Percentiles rank a stretch among this genome's conserved stretches.
These are phyloP conservation scores for Perca fluviatilis DNA, from an alignment of 2,113 vertebrate genomes.

Conservation along the genomic window DNA sequence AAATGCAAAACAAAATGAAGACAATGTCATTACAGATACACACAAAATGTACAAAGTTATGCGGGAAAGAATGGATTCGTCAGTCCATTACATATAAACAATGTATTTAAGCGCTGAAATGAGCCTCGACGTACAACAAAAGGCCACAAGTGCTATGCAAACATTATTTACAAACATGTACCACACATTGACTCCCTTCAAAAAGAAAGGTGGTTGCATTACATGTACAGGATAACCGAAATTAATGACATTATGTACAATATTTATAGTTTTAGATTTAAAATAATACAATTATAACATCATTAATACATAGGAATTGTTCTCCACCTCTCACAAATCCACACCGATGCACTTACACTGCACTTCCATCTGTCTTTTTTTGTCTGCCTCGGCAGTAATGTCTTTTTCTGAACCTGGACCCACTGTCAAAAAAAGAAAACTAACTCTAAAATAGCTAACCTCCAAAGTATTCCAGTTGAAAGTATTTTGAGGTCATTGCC, in stretches of 20 bases:
- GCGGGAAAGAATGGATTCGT: conserved; percentile 88
- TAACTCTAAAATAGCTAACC: conserved; percentile 40
- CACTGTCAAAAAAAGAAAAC: conserved; percentile 33
- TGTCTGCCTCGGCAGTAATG: conserved; percentile 60
- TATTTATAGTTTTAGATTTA: conserved; percentile 85
- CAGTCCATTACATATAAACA: conserved; percentile 89
- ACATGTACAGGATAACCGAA: conserved; percentile 87
- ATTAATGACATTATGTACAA: conserved; percentile 86
- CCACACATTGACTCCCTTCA: conserved; percentile 91
- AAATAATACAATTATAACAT: conserved; percentile 83
- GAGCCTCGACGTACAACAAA: conserved; percentile 88
- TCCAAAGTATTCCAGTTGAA: conserved; percentile 77
- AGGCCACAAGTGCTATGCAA: conserved; percentile 92
- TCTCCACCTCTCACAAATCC: conserved; percentile 63
- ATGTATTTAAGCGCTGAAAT: conserved; percentile 89
- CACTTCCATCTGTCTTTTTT: conserved; percentile 52
- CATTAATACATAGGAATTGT: conserved; percentile 75
- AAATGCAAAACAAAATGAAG: conserved; percentile 94
- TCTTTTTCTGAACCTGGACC: conserved; percentile 47
- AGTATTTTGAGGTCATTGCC: conserved; percentile 56
- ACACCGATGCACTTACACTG: conserved; percentile 62
- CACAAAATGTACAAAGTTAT: conserved; percentile 93
- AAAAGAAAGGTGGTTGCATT: conserved; percentile 96
- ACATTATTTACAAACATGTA: conserved; percentile 98
- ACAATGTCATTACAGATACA: conserved; percentile 89